phyloP scores from a whole-genome alignment of 2,113 vertebrate genomes.

The Condylura cristata region DNA sequence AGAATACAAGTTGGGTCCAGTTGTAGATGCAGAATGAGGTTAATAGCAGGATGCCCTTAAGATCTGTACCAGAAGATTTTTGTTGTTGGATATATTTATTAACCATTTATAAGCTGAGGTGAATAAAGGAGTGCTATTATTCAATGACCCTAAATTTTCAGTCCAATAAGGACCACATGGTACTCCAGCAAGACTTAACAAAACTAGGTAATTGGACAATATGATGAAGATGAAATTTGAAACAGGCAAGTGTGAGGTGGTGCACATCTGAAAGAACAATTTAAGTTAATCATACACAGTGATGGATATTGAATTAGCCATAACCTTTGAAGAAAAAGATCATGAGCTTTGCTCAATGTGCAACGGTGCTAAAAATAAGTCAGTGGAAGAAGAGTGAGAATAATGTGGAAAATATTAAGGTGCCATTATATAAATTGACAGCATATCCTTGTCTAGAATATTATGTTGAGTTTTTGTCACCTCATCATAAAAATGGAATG shows the following conservation, averaged over 20 bases:
- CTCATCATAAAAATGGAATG: constrained; percentile 69
- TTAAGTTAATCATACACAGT: constrained; percentile 78
- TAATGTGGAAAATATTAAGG: constrained; percentile 78
- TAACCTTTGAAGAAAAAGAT: constrained; percentile 76
- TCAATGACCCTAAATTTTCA: constrained; percentile 66
- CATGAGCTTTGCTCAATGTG: constrained; percentile 78
- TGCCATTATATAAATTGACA: constrained; percentile 80
- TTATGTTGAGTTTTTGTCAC: constrained; percentile 72
- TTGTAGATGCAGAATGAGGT: constrained; percentile 60
- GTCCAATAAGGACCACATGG: constrained; percentile 30
- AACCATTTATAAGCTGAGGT: constrained; percentile 72
- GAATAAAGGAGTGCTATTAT: constrained; percentile 63
- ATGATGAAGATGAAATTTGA: constrained; percentile 75
- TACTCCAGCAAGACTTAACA: constrained; percentile 71
- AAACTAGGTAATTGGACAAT: constrained; percentile 77
- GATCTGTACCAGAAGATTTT: constrained; percentile 55
- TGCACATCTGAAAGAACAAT: constrained; percentile 78
- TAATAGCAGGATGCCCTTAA: constrained; percentile 63
- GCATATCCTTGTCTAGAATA: constrained; percentile 72
- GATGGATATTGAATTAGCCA: constrained; percentile 80
- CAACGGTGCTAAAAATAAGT: constrained; percentile 78
- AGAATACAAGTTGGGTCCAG: constrained; percentile 1
- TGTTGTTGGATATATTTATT: constrained; percentile 73
- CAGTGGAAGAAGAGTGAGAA: constrained; percentile 70
- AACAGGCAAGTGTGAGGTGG: constrained; percentile 76